A percentile compares a stretch with the other conserved stretches of the same genome.
These are phyloP conservation scores for Brachystomella parvula DNA, from an alignment of 1,140 invertebrate genomes.

Conservation along the genomic window DNA sequence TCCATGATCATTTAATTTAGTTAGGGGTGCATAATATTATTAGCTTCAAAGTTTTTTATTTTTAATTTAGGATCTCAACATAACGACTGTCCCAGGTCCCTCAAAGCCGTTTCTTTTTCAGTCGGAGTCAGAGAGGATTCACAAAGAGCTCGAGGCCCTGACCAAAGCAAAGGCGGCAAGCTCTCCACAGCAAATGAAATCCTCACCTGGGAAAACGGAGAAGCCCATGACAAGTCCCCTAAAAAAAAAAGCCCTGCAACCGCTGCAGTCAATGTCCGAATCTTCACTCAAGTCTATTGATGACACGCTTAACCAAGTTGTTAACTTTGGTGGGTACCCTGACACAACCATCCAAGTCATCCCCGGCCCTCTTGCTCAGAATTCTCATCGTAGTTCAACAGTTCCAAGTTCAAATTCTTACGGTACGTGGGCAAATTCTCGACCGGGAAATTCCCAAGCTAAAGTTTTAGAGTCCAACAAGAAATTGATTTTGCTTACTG, in stretches of 20 bases:
- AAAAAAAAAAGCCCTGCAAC: neutral
- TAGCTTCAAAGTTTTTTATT: no score
- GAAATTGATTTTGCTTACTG: neutral
- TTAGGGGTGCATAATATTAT: no score
- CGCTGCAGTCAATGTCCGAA: neutral
- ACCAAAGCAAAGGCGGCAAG: neutral
- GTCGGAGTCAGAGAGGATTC: neutral
- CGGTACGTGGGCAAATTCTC: neutral
- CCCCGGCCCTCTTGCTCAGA: neutral
- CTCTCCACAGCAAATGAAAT: neutral
- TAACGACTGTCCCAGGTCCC: neutral
- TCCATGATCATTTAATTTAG: no score
- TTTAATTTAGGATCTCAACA: constrained; percentile 10
- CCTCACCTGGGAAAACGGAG: neutral
- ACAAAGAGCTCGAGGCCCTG: neutral
- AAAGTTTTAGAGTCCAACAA: neutral
- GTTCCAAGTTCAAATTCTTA: neutral
- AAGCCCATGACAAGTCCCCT: neutral
- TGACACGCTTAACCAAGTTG: neutral
- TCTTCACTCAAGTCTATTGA: neutral
- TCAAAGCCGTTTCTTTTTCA: neutral
- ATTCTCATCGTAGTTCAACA: neutral
- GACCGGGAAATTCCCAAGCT: neutral
- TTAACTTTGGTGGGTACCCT: constrained; percentile 2
- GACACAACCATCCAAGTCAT: neutral